Conservation (phyloP, 2,888 invertebrate genomes). For the Sepioteuthis lessoniana region DNA sequence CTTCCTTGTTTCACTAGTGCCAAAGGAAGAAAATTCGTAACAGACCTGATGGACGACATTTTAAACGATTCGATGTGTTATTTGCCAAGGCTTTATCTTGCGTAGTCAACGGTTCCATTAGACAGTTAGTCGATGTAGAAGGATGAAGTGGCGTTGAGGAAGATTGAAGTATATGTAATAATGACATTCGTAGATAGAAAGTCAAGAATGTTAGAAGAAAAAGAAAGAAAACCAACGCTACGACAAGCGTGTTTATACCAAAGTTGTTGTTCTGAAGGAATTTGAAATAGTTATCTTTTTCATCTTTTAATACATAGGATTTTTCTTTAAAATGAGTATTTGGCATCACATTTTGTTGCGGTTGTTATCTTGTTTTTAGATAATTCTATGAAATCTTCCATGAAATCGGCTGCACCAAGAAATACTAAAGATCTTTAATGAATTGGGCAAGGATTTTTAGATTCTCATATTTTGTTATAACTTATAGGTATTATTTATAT, state of each 20-base stretch:
- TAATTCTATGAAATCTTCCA: no score
- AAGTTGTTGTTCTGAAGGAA: background rate
- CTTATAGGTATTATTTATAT: no score
- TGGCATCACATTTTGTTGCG: background rate
- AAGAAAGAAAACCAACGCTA: background rate
- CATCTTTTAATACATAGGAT: no score
- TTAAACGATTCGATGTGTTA: conserved; percentile 9
- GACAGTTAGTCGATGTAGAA: background rate
- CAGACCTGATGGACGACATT: conserved; percentile 9
- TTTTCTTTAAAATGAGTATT: background rate
- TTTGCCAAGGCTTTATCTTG: conserved; percentile 18
- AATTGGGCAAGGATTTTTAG: no score
- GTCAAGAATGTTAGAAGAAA: background rate
- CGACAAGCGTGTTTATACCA: background rate
- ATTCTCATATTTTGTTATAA: no score
- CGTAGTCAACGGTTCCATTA: background rate
- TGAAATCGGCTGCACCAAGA: no score
- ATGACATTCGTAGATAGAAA: background rate
- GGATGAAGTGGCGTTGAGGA: background rate
- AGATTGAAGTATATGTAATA: background rate
- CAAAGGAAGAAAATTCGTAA: background rate
- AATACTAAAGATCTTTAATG: no score
- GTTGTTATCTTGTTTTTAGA: no score
- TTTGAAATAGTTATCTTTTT: background rate
- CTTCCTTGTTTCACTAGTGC: background rate